phyloP scores from a whole-genome alignment of 2,888 invertebrate species.

The Fragum whitleyi region DNA sequence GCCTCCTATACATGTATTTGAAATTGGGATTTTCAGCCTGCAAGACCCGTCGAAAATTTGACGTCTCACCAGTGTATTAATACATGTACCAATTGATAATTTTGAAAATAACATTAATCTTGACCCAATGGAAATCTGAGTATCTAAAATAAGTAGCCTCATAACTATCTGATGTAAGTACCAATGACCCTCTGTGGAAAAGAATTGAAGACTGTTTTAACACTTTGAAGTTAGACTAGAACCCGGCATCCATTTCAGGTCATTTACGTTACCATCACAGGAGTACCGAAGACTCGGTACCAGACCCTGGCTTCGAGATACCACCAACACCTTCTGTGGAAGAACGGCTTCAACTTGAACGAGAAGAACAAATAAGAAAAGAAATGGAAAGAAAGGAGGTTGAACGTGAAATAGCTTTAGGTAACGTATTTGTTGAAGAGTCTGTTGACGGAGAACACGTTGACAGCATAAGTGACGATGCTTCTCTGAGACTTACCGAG shows the following conservation, averaged over 20 bases:
- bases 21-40: no score
- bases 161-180: no score
- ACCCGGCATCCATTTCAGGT: slow-evolving; percentile 38
- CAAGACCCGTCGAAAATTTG: no score
- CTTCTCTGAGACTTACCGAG: slow-evolving; percentile 27
- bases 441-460: slow-evolving; percentile 14
- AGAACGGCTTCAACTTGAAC: slow-evolving; percentile 28
- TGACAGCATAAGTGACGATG: slow-evolving; percentile 35
- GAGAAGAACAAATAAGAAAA: slow-evolving; percentile 1
- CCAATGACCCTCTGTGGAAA: no score
- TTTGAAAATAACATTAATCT: no score
- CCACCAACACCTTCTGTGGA: slow-evolving; percentile 59
- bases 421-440: slow-evolving; percentile 37
- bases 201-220: no score
- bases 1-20: no score
- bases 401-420: slow-evolving; percentile 28
- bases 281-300: slow-evolving; percentile 53
- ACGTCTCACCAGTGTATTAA: no score
- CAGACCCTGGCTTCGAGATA: slow-evolving; percentile 61
- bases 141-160: no score
- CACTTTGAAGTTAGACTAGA: no score
- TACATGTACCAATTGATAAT: no score
- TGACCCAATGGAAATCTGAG: no score
- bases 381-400: slow-evolving; percentile 30
- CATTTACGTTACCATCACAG: slow-evolving; percentile 60